Conservation (phyloP, 1,140 invertebrate species). For the Zaprionus camerounensis region DNA sequence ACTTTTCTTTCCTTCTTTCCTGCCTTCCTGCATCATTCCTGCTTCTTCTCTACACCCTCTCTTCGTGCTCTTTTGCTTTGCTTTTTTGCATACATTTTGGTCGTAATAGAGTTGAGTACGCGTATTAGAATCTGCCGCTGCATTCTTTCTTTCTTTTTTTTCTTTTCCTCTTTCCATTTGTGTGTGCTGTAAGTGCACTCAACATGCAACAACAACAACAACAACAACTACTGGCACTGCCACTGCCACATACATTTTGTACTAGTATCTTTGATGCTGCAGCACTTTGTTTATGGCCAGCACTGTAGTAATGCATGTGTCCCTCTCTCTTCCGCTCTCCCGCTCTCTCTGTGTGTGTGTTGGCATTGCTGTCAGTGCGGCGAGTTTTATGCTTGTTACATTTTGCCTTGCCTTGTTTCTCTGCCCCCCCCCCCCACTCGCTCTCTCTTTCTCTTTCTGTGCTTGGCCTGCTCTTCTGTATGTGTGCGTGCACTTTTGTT, state of each 20-base stretch:
- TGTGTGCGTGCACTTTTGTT: slow-evolving; percentile 59
- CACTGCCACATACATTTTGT: slow-evolving; percentile 49
- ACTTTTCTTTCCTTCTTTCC: slow-evolving; percentile 24
- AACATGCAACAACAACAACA: slow-evolving; percentile 4
- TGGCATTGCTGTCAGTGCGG: slow-evolving; percentile 18
- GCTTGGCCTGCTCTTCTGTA: slow-evolving; percentile 17
- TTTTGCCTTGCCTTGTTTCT: slow-evolving; percentile 22
- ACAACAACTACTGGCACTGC: not conserved
- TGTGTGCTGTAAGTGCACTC: slow-evolving; percentile 56
- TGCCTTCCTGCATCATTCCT: not conserved
- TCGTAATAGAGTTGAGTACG: not conserved
- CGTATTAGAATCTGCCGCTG: not conserved
- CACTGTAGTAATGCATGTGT: slow-evolving; percentile 25
- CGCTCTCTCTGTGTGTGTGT: not conserved
- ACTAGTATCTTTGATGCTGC: slow-evolving; percentile 48
- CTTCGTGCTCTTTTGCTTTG: not conserved
- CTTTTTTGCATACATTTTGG: not conserved
- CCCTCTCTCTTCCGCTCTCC: not conserved
- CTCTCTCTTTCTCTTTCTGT: not conserved
- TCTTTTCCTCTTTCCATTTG: not conserved
- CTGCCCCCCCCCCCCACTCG: not conserved
- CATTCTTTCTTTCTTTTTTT: slow-evolving; percentile 27
- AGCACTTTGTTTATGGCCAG: slow-evolving; percentile 59
- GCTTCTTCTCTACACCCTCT: no score
- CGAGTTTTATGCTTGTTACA: slow-evolving; percentile 48